Base-by-base conservation (phyloP, 2,888 invertebrate species). In the Invenusta paracnida region DNA sequence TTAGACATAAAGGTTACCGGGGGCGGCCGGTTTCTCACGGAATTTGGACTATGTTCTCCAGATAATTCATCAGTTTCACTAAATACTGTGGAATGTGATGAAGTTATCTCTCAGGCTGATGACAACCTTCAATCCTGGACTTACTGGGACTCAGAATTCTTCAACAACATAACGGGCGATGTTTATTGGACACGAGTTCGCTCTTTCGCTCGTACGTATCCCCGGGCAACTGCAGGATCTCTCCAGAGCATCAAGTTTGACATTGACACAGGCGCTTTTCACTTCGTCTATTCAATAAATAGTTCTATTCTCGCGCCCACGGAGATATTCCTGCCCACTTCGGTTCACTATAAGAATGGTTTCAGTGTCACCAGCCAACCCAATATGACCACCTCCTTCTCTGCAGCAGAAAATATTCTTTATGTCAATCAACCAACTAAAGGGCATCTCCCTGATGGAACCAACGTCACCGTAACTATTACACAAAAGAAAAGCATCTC, bases 61-160 rank as follows among this genome's bases (percentile, higher is more conserved):
- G 88, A 88, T 79, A 88, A 87, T n/a, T 48, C 87, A 28, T 79
- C 85, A 0, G 79, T 83, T 29, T 87, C 88, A 28, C 85, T 87
- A 0, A 87, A 87, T 81, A 88, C 88, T 11, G 81, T 87, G 0
- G 89, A 89, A 82, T 89, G 89, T 85, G 86, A 88, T 5, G 87
- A 86, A 17, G 88, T 89, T 5, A 82, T 89, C 87, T 30, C 86
- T 29, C 83, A 79, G 48, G 88, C 89, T 0, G 89, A 89, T 85
- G 83, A 87, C n/a, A 66, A 87, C 86, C 85, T 88, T 23, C 89
- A 89, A 83, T 89, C 90, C 28, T 89, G 90, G 89, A 89, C 89
- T 0, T 89, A 89, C 87, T 89, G 89, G 89, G 89, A 89, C 84
- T 88, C 89, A 0, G 0, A 30, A 2, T 89, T 90, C 83, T 89